Evolutionary conservation across 92 coral and sea anemone species (phyloP), one percentile per base, ranked within the genome.

Genomic region (Actinernus sp.): DNA sequence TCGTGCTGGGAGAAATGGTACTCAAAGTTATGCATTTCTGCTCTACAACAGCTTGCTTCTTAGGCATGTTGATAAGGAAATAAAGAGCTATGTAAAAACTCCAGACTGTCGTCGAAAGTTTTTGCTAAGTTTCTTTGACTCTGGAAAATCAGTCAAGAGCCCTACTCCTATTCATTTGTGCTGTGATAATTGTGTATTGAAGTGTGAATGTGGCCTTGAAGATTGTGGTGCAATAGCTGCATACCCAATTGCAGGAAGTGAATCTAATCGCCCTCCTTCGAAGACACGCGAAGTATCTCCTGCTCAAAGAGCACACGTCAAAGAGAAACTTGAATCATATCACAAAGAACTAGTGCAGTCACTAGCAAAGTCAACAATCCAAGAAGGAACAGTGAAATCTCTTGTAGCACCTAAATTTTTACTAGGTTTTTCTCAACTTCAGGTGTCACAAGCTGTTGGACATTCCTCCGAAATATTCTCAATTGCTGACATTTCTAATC

Each of bases 1-100:
- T 20, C 6, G 85, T 47, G 61, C 68, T 68, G 72, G 76, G 18
- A 45, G 77, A 59, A 43, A 71, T 71, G 68, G 68, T 10, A 4
- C 11, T 4, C 58, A 2, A 17, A 71, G 79, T 31, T 29, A 14
- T 20, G 31, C 76, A 6, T 36, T 33, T 12, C 33, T 68, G 9
- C 32, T 68, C 31, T 54, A 68, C 30, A 50, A 68, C 14, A 14
- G 52, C 11, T 4, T 43, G 6, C 40, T 26, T 11, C 53, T 71
- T 0, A 3, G 18, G 24, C 79, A 71, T 58, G 55, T 41, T 28
- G 59, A 29, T 13, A 20, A 43, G 26, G 79, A 57, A 13, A 71
- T 71, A 57, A 58, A 57, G 13, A 4, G 32, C 4, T 71, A 58
- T 32, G 33, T 71, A n/a, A 27, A 47, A 17, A 13, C 32, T 9